These are phyloP conservation scores for Chloroceryle amazona DNA, from an alignment of 2,797 vertebrate species.

Conservation along the genomic window DNA sequence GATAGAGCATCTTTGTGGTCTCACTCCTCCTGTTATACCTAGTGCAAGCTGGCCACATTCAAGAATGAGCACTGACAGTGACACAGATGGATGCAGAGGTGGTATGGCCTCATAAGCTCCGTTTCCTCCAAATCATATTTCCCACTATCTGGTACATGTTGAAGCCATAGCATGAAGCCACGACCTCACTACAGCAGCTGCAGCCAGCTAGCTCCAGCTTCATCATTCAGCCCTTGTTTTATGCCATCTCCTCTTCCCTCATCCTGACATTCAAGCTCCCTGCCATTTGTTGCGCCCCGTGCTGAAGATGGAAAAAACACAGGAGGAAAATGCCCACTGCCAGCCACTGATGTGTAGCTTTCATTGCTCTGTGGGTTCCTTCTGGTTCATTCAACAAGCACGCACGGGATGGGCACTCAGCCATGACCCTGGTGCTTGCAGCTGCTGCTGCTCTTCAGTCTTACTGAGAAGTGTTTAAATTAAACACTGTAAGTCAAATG, in stretches of 20 bases:
- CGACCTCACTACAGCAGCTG: not conserved
- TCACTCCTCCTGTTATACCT: not conserved
- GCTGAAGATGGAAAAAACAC: not conserved
- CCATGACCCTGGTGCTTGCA: not conserved
- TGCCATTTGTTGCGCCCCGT: not conserved
- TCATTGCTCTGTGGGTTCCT: not conserved
- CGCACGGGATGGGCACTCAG: rapidly evolving
- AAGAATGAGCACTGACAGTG: not conserved
- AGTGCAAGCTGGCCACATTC: rapidly evolving
- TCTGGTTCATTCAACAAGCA: not conserved
- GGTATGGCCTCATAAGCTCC: not conserved
- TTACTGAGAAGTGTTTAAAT: constrained; percentile 1
- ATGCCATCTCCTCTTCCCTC: not conserved
- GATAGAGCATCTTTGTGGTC: not conserved
- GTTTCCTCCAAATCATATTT: not conserved
- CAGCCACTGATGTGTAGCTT: not conserved
- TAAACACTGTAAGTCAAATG: not conserved
- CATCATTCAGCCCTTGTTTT: not conserved
- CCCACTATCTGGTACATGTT: not conserved
- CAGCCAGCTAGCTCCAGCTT: not conserved
- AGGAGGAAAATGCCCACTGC: not conserved
- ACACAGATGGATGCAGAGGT: not conserved
- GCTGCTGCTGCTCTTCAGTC: constrained; percentile 1
- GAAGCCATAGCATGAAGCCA: not conserved
- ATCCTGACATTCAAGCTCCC: not conserved